Percentiles rank a stretch among this genome's conserved stretches.
Evolutionary conservation across 2,888 invertebrate species (phyloP).

Genomic region (Antheraea assamensis): DNA sequence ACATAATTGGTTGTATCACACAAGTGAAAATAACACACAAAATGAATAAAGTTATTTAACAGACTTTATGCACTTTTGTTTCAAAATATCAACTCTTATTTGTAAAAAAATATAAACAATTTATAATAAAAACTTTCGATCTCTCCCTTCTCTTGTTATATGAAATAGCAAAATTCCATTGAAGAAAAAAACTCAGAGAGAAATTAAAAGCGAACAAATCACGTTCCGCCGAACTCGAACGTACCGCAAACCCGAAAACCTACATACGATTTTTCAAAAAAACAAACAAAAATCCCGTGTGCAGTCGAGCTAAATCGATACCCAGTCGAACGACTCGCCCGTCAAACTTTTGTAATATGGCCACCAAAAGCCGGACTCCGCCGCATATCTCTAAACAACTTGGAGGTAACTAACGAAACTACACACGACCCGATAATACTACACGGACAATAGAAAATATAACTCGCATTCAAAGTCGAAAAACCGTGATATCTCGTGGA

Average conservation of each 20-base stretch:
- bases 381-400: constrained; percentile 37
- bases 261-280: constrained; percentile 68
- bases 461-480: constrained; percentile 72
- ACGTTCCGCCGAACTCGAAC: constrained; percentile 63
- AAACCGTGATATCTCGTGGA: constrained; percentile 73
- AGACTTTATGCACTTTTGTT: not conserved
- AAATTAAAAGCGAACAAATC: constrained; percentile 56
- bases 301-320: constrained; percentile 72
- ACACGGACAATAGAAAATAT: constrained; percentile 70
- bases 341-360: constrained; percentile 76
- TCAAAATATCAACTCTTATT: not conserved
- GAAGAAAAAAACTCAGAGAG: constrained; percentile 43
- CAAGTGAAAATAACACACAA: too few species aligned
- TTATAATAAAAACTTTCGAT: not conserved
- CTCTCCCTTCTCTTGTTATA: constrained; percentile 44
- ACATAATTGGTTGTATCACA: too few species aligned
- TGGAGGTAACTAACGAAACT: constrained; percentile 25
- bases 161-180: constrained; percentile 55
- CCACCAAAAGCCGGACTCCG: constrained; percentile 40
- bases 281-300: constrained; percentile 65
- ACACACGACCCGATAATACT: constrained; percentile 54
- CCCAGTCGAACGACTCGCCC: constrained; percentile 56
- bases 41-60: too few species aligned
- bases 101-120: not conserved
- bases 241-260: constrained; percentile 78